phyloP scores from a whole-genome alignment of 2,888 invertebrate genomes.

The Creontiades dilutus region DNA sequence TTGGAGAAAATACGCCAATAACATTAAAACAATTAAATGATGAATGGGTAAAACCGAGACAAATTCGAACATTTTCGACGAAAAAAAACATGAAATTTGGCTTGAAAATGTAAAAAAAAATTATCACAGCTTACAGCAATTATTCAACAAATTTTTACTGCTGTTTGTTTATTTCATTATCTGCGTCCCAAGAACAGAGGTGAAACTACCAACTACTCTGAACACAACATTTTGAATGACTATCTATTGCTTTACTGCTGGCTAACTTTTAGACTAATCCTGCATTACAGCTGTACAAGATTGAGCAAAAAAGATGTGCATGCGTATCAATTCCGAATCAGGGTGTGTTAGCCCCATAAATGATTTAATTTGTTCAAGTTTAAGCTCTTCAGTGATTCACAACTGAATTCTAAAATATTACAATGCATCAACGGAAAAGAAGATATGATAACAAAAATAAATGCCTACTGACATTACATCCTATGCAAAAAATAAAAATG shows the following conservation, averaged over 20 bases:
- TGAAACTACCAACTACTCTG: slow-evolving; percentile 36
- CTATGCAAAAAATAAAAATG: no score
- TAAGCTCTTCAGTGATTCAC: no score
- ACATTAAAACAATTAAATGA: slow-evolving; percentile 11
- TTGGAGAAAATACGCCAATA: slow-evolving; percentile 47
- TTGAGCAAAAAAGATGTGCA: slow-evolving; percentile 1
- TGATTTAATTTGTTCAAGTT: no score
- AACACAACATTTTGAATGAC: slow-evolving; percentile 48
- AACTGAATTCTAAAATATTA: no score
- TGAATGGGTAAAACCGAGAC: slow-evolving; percentile 52
- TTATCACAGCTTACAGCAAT: slow-evolving; percentile 69
- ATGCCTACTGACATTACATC: no score
- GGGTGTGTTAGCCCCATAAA: no score
- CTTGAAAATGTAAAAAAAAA: slow-evolving; percentile 55
- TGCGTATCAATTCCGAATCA: not conserved
- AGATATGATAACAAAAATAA: no score
- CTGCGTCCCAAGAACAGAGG: slow-evolving; percentile 4
- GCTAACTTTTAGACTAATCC: slow-evolving; percentile 24
- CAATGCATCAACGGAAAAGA: no score
- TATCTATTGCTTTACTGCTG: slow-evolving; percentile 44
- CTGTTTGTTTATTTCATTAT: slow-evolving; percentile 40
- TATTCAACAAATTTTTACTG: slow-evolving; percentile 47
- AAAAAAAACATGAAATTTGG: slow-evolving; percentile 56
- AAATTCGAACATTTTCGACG: slow-evolving; percentile 7
- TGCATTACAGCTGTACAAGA: not conserved